phyloP scores from a whole-genome alignment of 2,797 vertebrate species.

The Esox masquinongy region DNA sequence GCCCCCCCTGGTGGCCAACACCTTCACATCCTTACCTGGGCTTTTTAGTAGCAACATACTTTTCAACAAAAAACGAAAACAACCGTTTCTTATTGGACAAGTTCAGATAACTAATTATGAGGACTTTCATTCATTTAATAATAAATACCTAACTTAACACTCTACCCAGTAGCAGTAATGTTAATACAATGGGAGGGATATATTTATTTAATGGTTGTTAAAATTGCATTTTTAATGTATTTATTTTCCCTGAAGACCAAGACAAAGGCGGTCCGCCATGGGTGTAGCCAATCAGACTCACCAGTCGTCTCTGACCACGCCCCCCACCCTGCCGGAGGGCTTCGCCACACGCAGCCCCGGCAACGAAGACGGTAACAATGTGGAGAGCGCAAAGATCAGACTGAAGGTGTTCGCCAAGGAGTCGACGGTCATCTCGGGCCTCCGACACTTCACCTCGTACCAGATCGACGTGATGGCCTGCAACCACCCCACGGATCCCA shows the following conservation, averaged over 20 bases:
- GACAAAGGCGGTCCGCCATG: constrained; percentile 81
- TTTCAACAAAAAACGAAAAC: no score
- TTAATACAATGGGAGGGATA: background rate
- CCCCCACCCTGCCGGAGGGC: constrained; percentile 53
- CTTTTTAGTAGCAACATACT: background rate
- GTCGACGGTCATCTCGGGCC: constrained; percentile 87
- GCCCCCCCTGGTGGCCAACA: constrained; percentile 32
- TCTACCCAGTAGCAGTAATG: background rate
- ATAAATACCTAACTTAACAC: background rate
- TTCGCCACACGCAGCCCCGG: constrained; percentile 53
- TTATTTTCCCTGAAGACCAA: constrained; percentile 67
- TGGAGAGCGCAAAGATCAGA: constrained; percentile 65
- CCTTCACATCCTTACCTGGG: constrained; percentile 4
- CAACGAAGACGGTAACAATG: constrained; percentile 61
- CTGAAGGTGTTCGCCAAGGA: constrained; percentile 82
- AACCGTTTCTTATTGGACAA: no score
- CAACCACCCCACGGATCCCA: constrained; percentile 77
- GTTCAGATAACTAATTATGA: no score
- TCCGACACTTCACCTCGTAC: constrained; percentile 94
- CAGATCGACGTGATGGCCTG: constrained; percentile 96
- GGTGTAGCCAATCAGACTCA: constrained; percentile 78
- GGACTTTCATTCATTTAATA: no score
- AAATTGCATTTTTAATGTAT: background rate
- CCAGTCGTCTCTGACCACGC: constrained; percentile 62
- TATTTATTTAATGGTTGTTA: background rate